These are phyloP conservation scores for Decapterus maruadsi DNA, from an alignment of 2,797 vertebrate genomes.

Conservation along the genomic window DNA sequence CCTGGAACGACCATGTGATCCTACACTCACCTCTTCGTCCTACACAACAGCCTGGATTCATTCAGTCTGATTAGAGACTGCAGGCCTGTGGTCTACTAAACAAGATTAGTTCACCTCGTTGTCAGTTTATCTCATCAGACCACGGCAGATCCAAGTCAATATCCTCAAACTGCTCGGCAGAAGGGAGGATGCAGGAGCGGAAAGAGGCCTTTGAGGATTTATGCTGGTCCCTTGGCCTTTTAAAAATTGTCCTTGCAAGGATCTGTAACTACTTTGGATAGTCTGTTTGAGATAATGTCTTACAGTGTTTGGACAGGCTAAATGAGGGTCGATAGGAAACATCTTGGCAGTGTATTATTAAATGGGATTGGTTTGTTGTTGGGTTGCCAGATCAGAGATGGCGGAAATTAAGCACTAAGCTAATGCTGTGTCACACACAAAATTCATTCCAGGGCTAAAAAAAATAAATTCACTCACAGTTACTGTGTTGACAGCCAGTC, in stretches of 20 bases:
- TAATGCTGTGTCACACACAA: conserved; percentile 33
- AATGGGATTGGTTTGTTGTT: conserved; percentile 59
- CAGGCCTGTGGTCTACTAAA: conserved; percentile 48
- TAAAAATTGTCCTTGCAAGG: conserved; percentile 21
- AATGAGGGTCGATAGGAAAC: conserved; percentile 65
- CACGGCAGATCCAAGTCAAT: conserved; percentile 60
- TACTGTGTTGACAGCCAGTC: background rate
- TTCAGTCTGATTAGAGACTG: conserved; percentile 36
- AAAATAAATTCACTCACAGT: background rate
- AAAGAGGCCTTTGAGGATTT: conserved; percentile 42
- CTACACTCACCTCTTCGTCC: background rate
- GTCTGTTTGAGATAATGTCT: conserved; percentile 41
- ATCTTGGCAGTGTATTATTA: conserved; percentile 73
- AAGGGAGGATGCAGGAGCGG: background rate
- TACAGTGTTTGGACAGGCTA: conserved; percentile 72
- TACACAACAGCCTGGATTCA: conserved; percentile 16
- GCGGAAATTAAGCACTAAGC: conserved; percentile 49
- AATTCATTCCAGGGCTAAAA: conserved; percentile 14
- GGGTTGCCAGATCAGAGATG: conserved; percentile 47
- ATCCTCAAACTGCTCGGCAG: conserved; percentile 40
- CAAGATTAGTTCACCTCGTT: conserved; percentile 52
- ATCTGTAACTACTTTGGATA: conserved; percentile 32
- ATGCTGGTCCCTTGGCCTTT: conserved; percentile 39
- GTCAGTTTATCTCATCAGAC: conserved; percentile 50
- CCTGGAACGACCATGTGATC: background rate